Base-by-base conservation (phyloP, 2,113 vertebrate species). In the Syngnathus scovelli region DNA sequence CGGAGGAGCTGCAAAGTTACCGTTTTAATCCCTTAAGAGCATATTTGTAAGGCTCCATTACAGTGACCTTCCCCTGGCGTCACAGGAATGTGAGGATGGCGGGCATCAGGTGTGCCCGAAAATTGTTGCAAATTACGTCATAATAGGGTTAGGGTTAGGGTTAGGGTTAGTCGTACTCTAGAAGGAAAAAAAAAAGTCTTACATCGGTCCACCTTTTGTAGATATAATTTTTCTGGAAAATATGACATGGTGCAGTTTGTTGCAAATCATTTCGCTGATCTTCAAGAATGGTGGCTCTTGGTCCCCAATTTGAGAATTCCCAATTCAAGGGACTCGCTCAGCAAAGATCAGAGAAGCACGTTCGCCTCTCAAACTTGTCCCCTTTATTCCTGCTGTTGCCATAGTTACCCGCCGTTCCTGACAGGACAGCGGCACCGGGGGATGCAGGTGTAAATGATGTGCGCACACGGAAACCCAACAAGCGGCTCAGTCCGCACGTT, bases 11-110 rank as follows among this genome's bases (percentile, higher is more conserved):
- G 75, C 76, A 74, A 79, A 73, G 73, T 83, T 80, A 77, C 65
- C 56, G 66, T 81, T 78, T 75, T 86, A 82, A 86, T 81, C 71
- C 82, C 81, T 75, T 87, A 81, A 84, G 78, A 83, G 60, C 78
- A 81, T 78, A 87, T 87, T 89, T 87, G n/a, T 75, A 69, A 48
- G 6, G 78, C 78, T 78, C 64, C 37, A 72, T 78, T 85, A 81
- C 78, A 79, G 68, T 84, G 81, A 71, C 84, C 78, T 64, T 78
- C 60, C 67, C 75, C 81, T 60, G 55, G 27, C 27, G 27, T 33
- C 27, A 33, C 27, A 33, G 27, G 27, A 33, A 33, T 3, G 27
- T 33, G 27, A 33, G 27, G 27, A 33, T 44, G 41, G 21, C 12
- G 59, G 18, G 38, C 38, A 41, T 21, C 19, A 39, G 38, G 37